Evolutionary conservation across 2,888 invertebrate species (phyloP).

Genomic region (Drosophila koepferae): DNA sequence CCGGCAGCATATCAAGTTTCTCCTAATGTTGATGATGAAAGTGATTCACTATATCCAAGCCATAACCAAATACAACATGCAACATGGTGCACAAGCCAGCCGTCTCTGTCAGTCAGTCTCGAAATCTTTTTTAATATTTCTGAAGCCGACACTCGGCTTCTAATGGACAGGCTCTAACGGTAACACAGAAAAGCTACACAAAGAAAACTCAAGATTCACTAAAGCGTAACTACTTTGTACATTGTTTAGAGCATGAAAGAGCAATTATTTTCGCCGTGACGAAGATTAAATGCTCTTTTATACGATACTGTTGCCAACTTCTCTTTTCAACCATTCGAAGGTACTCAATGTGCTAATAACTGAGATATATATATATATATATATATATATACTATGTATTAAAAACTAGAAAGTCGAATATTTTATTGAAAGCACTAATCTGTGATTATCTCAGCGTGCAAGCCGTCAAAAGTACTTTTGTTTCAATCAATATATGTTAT

Average conservation of each 20-base stretch:
- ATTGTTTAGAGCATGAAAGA: constrained; percentile 38
- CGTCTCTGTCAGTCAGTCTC: constrained; percentile 18
- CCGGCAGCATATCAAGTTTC: constrained; percentile 46
- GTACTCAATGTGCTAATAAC: background rate
- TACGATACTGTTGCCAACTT: constrained; percentile 13
- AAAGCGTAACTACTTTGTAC: constrained; percentile 67
- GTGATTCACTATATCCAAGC: constrained; percentile 69
- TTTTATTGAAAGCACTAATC: background rate
- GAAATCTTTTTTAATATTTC: constrained; percentile 26
- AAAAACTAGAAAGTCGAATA: constrained; percentile 7
- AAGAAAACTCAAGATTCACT: constrained; percentile 65
- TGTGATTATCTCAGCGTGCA: constrained; percentile 8
- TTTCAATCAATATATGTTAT: background rate
- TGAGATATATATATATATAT: background rate
- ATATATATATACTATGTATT: background rate
- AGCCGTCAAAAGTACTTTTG: background rate
- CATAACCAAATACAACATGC: constrained; percentile 41
- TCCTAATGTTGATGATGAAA: constrained; percentile 61
- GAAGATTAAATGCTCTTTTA: constrained; percentile 43
- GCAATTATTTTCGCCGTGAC: constrained; percentile 27
- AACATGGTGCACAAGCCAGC: constrained; percentile 36
- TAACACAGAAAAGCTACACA: constrained; percentile 42
- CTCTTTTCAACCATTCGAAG: constrained; percentile 3
- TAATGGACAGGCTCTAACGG: constrained; percentile 39
- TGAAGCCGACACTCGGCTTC: constrained; percentile 25